Evolutionary conservation across 2,888 invertebrate genomes (phyloP), one percentile per base, ranked within the genome.

Genomic region (Caenorhabditis japonica): DNA sequence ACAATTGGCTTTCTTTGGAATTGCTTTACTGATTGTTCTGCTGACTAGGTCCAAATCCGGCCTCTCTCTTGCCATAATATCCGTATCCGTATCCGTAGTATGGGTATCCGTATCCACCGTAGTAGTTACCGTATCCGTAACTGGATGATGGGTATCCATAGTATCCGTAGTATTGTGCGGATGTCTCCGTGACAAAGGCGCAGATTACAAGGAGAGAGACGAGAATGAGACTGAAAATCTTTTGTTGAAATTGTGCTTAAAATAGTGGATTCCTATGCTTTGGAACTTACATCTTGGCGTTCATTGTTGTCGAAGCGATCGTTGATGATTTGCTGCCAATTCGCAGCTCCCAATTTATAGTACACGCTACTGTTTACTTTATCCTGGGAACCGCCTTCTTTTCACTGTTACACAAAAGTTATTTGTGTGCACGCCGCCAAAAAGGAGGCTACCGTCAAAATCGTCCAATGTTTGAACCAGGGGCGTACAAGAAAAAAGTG

Each of bases 11-110:
- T 30, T 30, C 7, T 30, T 30, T 10, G 30, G 30, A 30, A 30
- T 30, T 30, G 30, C 10, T 30, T 49, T 23, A 64, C 39, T 66
- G 66, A 58, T 66, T 66, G 66, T 66, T 68, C 47, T 60, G 61
- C 19, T 60, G 64, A 4, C 34, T 52, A 23, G 61, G 52, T 38
- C 64, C 66, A 59, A 76, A 72, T 53, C 75, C 75, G 47, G 71
- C 75, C 39, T 71, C 66, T 44, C 75, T 55, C 71, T 76, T 76
- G 59, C 73, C 73, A 30, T 64, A 64, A 43, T 68, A 68, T 39
- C 66, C 73, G 34, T 73, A 73, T 30, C 66, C 66, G 34, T 41
- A 39, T 13, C 36, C 43, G 15, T 59, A 68, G 34, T 30, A 49
- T 51, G 51, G 53, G 58, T 71, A 72, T 62, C 69, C 68, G 53